These are phyloP conservation scores for Pogona vitticeps DNA, from an alignment of 2,113 vertebrate species.

Conservation along the genomic window DNA sequence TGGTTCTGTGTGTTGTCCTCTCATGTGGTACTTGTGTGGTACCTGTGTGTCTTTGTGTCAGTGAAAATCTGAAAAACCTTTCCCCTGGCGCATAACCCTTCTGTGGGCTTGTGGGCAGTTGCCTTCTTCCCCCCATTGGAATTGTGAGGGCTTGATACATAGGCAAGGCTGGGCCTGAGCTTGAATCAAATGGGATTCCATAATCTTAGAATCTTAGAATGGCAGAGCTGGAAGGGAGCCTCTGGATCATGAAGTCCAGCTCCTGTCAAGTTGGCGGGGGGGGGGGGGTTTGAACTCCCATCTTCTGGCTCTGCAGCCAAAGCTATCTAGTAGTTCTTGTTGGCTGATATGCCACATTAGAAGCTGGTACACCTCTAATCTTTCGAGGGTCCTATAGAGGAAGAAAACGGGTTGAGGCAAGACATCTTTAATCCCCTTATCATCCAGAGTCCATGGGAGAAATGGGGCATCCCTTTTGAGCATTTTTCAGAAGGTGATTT, in stretches of 20 bases:
- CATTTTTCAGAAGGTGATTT: neutral
- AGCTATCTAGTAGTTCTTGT: no score
- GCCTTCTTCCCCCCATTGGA: neutral
- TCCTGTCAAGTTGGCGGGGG: no score
- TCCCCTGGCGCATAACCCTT: neutral
- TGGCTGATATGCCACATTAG: neutral
- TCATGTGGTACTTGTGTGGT: slow-evolving; percentile 8
- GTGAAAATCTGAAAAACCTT: neutral
- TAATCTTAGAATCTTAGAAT: no score
- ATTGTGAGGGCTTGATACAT: neutral
- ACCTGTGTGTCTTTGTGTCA: neutral
- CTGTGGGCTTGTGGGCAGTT: neutral
- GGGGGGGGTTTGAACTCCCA: no score
- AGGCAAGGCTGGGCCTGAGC: neutral
- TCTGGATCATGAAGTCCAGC: no score
- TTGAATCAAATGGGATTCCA: neutral
- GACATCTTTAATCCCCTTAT: no score
- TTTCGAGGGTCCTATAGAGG: no score
- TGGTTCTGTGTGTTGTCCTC: neutral
- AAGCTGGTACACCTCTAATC: no score
- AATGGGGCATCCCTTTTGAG: neutral
- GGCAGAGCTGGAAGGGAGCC: no score
- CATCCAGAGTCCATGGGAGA: neutral
- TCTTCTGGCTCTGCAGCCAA: no score
- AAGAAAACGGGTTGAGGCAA: no score